These are phyloP conservation scores for Hydrotaea diabolus DNA, from an alignment of 2,888 invertebrate genomes.

Conservation along the genomic window DNA sequence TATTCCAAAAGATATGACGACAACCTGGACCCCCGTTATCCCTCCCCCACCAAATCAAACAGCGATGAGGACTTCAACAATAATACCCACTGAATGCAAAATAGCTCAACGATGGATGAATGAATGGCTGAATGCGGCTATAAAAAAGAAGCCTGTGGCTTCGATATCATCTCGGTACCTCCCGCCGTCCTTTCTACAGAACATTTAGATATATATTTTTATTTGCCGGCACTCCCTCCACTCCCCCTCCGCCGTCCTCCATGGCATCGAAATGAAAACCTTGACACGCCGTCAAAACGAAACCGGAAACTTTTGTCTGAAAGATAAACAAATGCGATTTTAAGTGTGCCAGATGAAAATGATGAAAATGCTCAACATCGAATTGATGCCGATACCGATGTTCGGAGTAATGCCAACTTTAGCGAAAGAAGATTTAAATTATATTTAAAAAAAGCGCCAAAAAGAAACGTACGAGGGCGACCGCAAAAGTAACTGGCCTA, in stretches of 20 bases:
- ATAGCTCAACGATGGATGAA: neutral
- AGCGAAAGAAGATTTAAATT: neutral
- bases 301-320: conserved; percentile 48
- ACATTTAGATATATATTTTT: neutral
- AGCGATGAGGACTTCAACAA: neutral
- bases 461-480: too few species aligned
- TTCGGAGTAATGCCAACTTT: neutral
- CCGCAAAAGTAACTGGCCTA: too few species aligned
- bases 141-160: conserved; percentile 23
- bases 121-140: neutral
- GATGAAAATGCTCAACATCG: conserved; percentile 13
- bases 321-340: conserved; percentile 31
- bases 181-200: neutral
- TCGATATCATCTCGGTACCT: neutral
- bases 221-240: neutral
- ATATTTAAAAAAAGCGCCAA: too few species aligned
- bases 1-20: conserved; percentile 23
- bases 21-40: neutral
- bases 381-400: conserved; percentile 13
- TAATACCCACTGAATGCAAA: neutral
- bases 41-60: neutral
- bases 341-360: conserved; percentile 22
- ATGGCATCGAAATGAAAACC: neutral
- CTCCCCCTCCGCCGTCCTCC: too few species aligned
- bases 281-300: conserved; percentile 30